A percentile compares a stretch with the other conserved stretches of the same genome.
Conservation (phyloP, 2,888 invertebrate species). For the Acanthosepion lycidas region DNA sequence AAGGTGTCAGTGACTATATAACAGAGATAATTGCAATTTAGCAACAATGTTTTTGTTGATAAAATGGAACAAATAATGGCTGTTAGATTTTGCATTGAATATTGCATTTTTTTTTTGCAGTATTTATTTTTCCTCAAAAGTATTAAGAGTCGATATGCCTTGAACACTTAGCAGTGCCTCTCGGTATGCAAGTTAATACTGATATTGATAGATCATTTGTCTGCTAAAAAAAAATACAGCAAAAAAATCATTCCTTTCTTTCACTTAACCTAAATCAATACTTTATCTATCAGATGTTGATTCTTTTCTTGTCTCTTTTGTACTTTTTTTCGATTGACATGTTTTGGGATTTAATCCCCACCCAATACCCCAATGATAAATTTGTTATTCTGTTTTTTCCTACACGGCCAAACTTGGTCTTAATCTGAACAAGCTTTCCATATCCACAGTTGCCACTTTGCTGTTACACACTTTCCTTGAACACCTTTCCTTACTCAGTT, state of each 20-base stretch:
- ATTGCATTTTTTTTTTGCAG: neutral
- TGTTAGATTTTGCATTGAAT: neutral
- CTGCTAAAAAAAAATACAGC: neutral
- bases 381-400: no score
- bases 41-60: no score
- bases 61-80: neutral
- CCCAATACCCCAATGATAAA: neutral
- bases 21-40: no score
- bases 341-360: neutral
- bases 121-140: no score
- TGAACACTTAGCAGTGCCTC: neutral
- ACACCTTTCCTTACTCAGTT: no score
- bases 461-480: no score
- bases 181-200: neutral
- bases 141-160: neutral
- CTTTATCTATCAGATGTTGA: neutral
- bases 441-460: no score
- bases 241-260: neutral
- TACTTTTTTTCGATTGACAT: neutral
- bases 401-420: no score
- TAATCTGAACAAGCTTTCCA: no score
- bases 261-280: neutral
- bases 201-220: conserved; percentile 2
- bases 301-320: neutral
- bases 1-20: no score